Evolutionary conservation across 2,797 vertebrate species (phyloP).

Genomic region (Ptychobarbus kaznakovi): DNA sequence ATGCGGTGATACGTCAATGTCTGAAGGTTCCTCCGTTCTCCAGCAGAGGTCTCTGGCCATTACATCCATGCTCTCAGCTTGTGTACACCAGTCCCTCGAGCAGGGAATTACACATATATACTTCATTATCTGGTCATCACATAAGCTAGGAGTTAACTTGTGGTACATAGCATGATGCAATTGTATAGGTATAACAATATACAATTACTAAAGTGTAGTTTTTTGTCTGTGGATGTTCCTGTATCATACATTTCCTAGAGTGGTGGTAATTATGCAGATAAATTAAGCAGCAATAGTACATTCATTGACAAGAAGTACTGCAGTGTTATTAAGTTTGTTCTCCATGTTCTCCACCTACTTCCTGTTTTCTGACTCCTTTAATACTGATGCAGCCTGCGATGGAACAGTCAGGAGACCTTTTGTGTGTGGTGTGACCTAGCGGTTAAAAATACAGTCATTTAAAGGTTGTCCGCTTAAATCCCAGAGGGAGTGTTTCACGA

Average conservation of each 20-base stretch:
- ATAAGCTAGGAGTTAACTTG: background rate
- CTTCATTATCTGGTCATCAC: background rate
- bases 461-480: background rate
- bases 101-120: background rate
- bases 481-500: background rate
- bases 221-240: background rate
- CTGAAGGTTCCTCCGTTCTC: background rate
- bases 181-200: background rate
- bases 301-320: background rate
- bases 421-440: constrained; percentile 12
- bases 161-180: background rate
- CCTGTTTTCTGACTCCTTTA: constrained; percentile 20
- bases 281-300: background rate
- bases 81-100: background rate
- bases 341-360: background rate
- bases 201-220: background rate
- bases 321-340: background rate
- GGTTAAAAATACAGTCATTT: background rate
- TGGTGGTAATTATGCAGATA: no score
- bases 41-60: constrained; percentile 39
- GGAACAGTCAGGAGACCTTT: background rate
- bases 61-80: background rate
- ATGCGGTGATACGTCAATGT: background rate
- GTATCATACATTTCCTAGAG: background rate
- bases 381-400: background rate